Base-by-base conservation (phyloP, 2,888 invertebrate genomes). In the Apantesis nais region DNA sequence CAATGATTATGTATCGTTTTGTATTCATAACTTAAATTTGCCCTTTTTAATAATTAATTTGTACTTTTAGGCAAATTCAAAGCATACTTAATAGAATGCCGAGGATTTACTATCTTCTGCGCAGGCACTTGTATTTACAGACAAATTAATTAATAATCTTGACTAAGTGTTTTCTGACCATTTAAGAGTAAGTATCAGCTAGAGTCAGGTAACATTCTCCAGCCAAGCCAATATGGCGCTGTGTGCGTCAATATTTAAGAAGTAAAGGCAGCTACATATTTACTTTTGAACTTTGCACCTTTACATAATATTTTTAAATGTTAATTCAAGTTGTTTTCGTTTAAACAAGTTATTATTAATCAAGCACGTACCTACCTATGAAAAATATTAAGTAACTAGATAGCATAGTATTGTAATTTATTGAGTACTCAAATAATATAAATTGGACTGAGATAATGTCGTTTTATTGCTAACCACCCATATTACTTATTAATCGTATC, bases 341-440 rank as follows among this genome's bases (percentile, higher is more conserved):
- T 72, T 66, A 31, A 60, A 31, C 64, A 71, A 65, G 61, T 68
- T 71, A 72, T 55, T 44, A 70, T 61, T 67, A 68, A 69, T 55
- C 67, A 67, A 41, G 29, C 52, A 72, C 58, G 39, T 68, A 69
- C 34, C 12, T 65, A 72, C 61, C 55, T 67, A 67, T 78, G 76
- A 72, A 71, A 69, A 77, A 72, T 81, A 75, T 77, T 68, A 63
- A 75, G 76, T 71, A 76, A 76, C 76, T 80, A 76, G 70, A 73
- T 75, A 69, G 61, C 62, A 62, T 70, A 67, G 78, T 77, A 78
- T 66, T 79, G 76, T 78, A 84, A 85, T 85, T 83, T 76, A 82
- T 81, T 81, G 71, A 74, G 72, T 85, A 83, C 76, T 78, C 77
- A 79, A 86, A 84, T 85, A 86, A 85, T 84, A 70, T 77, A 78